These are phyloP conservation scores for Harpagoxenus sublaevis DNA, from an alignment of 2,888 invertebrate genomes.

Conservation along the genomic window DNA sequence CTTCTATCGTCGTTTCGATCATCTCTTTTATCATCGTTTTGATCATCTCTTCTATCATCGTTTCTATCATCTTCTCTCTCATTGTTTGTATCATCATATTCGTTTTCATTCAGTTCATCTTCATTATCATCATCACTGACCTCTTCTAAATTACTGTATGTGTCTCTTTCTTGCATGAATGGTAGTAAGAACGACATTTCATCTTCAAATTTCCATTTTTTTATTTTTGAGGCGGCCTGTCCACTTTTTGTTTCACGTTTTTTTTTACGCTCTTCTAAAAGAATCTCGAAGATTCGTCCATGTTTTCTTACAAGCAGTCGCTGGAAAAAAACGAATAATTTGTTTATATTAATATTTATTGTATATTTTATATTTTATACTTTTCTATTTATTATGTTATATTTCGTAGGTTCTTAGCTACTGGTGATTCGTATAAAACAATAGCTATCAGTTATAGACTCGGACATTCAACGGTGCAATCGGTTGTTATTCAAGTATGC, in stretches of 20 bases:
- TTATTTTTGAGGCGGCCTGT: slow-evolving; percentile 41
- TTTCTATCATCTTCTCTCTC: not conserved
- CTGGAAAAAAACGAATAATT: not conserved
- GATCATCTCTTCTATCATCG: not conserved
- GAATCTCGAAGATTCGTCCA: not conserved
- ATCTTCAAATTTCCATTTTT: slow-evolving; percentile 64
- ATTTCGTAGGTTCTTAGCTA: slow-evolving; percentile 4
- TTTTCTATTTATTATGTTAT: not conserved
- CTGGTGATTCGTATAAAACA: slow-evolving; percentile 49
- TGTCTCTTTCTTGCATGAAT: slow-evolving; percentile 54
- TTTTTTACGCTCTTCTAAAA: slow-evolving; percentile 27
- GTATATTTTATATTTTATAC: too few species aligned
- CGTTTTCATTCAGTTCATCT: slow-evolving; percentile 34
- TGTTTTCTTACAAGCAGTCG: not conserved
- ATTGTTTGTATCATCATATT: slow-evolving; percentile 16
- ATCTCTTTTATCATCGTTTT: too few species aligned
- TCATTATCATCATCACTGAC: slow-evolving; percentile 51
- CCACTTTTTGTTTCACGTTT: slow-evolving; percentile 56
- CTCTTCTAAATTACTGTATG: slow-evolving; percentile 33
- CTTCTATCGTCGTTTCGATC: too few species aligned
- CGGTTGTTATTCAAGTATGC: slow-evolving; percentile 31
- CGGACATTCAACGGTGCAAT: slow-evolving; percentile 42
- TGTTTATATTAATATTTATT: too few species aligned
- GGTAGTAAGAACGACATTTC: slow-evolving; percentile 58
- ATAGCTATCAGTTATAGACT: slow-evolving; percentile 45